Evolutionary conservation across 2,888 invertebrate species (phyloP).

Genomic region (Agrochola lota): DNA sequence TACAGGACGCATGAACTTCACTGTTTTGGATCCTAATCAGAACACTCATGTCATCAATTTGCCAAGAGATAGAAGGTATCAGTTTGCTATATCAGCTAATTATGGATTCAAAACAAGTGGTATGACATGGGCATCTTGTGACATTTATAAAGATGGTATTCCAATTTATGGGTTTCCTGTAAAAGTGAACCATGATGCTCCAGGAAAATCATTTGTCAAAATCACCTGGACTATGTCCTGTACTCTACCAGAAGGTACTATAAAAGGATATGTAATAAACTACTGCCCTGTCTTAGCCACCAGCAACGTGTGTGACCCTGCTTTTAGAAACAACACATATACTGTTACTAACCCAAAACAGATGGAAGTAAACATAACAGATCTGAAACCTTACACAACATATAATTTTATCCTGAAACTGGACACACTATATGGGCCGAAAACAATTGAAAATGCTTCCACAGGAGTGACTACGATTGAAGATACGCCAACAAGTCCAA

Average conservation of each 20-base stretch:
- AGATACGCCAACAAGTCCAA: constrained; percentile 91
- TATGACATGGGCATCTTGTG: constrained; percentile 96
- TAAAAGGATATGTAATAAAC: constrained; percentile 93
- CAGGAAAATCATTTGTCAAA: constrained; percentile 83
- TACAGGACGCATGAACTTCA: constrained; percentile 87
- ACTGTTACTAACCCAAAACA: constrained; percentile 85
- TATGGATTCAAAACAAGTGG: constrained; percentile 93
- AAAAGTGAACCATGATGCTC: constrained; percentile 79
- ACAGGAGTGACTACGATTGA: constrained; percentile 93
- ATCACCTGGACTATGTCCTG: constrained; percentile 95
- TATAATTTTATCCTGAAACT: constrained; percentile 93
- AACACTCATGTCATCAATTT: constrained; percentile 91
- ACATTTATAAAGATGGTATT: constrained; percentile 85
- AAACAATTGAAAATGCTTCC: constrained; percentile 88
- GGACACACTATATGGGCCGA: constrained; percentile 84
- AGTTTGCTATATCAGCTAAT: constrained; percentile 96
- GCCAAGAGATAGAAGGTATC: constrained; percentile 91
- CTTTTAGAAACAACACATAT: constrained; percentile 78
- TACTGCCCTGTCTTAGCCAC: constrained; percentile 92
- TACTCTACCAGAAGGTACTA: constrained; percentile 92
- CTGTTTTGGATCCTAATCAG: constrained; percentile 78
- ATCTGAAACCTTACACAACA: constrained; percentile 93
- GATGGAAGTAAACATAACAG: constrained; percentile 90
- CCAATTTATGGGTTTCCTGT: constrained; percentile 90
- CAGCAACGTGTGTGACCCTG: constrained; percentile 89